Evolutionary conservation across 2,113 vertebrate species (phyloP), one percentile per base, ranked within the genome.

Genomic region (Tyto alba): DNA sequence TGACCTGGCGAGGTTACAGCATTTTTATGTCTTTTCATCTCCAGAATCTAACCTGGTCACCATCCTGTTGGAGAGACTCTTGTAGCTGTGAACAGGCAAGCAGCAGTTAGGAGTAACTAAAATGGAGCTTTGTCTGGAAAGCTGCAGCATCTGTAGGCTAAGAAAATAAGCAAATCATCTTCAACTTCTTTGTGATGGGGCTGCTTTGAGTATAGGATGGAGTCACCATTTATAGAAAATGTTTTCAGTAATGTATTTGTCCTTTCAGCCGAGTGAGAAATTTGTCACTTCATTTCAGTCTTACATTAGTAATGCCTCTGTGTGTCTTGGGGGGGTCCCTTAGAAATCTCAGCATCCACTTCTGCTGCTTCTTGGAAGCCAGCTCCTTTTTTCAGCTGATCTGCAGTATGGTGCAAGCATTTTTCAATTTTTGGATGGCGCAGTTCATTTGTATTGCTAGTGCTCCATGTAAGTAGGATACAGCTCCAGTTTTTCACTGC

Each of bases 351-450:
- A 20, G 69, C 60, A 56, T 67, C 52, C 55, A 14, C 48, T 86
- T 74, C 62, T 89, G 45, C 68, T 87, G 43, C 74, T 59, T 20
- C 62, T 64, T 89, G 80, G 66, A 85, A 73, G 85, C 80, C 86
- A 78, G 13, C 36, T 60, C 27, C 47, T 78, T 76, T 30, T 64
- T 82, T 69, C 30, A 52, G 56, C 76, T 2, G 5, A 5, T 56
- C 85, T 92, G 82, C 87, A 87, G 53, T 17, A 3, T 79, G 80
- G 66, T 92, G 62, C 86, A 93, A 87, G 57, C 85, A 89, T 81
- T 95, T 96, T 78, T 90, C 83, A 93, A 0, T 26, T 68, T 90
- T 82, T 80, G 69, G 60, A 53, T 72, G 73, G 88, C 83, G 36
- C 78, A 64, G 57, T 64, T 87, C 76, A 90, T 94, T 90, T 84